phyloP scores from a whole-genome alignment of 2,113 vertebrate species.

The Pleuronectes platessa region DNA sequence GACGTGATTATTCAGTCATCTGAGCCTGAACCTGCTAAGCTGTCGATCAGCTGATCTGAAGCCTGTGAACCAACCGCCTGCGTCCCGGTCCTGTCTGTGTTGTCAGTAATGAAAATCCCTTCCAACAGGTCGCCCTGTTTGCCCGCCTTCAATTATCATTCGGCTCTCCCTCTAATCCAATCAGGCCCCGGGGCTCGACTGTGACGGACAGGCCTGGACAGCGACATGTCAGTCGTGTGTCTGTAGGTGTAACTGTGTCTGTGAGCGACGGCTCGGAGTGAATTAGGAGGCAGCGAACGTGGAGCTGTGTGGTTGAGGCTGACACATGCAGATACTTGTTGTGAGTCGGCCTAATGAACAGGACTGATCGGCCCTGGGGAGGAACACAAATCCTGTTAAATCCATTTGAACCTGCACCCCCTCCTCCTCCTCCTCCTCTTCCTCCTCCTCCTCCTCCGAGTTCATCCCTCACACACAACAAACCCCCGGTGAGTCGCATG shows the following conservation, averaged over 20 bases:
- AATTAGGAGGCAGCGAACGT: constrained; percentile 30
- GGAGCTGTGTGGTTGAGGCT: background rate
- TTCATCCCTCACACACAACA: constrained; percentile 30
- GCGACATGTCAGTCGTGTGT: constrained; percentile 3
- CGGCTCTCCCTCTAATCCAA: constrained; percentile 71
- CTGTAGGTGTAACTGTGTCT: background rate
- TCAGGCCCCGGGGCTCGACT: constrained; percentile 42
- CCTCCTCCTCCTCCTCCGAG: background rate
- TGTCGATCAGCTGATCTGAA: constrained; percentile 35
- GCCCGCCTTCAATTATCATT: constrained; percentile 51
- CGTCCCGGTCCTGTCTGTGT: constrained; percentile 24
- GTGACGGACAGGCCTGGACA: constrained; percentile 38
- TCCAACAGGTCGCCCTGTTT: constrained; percentile 43
- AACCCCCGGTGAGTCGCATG: constrained; percentile 24
- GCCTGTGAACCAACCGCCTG: constrained; percentile 41
- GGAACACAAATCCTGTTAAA: constrained; percentile 63
- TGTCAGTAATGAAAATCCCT: constrained; percentile 59
- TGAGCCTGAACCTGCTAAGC: constrained; percentile 11
- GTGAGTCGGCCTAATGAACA: constrained; percentile 60
- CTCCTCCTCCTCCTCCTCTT: background rate
- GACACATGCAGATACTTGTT: constrained; percentile 39
- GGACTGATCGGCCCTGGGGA: constrained; percentile 46
- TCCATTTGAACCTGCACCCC: constrained; percentile 55
- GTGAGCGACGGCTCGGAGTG: constrained; percentile 14
- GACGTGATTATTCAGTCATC: constrained; percentile 22